These are phyloP conservation scores for Ameiurus melas DNA, from an alignment of 2,113 vertebrate genomes.

Conservation along the genomic window DNA sequence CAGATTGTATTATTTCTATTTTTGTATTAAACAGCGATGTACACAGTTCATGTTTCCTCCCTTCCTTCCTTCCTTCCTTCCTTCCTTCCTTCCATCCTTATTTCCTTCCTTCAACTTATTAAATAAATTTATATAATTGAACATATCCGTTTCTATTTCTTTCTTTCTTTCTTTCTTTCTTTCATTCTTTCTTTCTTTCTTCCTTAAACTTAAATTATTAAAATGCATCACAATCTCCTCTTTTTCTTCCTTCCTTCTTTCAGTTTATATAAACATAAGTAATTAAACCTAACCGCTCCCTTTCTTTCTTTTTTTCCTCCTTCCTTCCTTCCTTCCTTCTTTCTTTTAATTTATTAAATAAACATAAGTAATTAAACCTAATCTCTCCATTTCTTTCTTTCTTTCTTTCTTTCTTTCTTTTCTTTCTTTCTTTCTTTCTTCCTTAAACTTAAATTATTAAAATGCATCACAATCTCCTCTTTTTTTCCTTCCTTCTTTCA, in stretches of 20 bases:
- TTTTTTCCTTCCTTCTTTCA: no score
- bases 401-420: background rate
- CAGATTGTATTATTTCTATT: background rate
- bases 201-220: background rate
- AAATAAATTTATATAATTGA: no score
- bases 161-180: background rate
- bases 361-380: no score
- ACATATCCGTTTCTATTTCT: background rate
- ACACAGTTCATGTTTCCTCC: background rate
- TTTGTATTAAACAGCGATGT: background rate
- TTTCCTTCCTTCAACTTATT: background rate
- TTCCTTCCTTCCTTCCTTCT: background rate
- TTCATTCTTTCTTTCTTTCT: background rate
- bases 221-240: no score
- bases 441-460: background rate
- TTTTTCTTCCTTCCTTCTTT: no score
- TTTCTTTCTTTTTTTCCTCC: background rate
- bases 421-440: background rate
- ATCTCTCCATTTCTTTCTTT: no score
- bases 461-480: no score
- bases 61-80: background rate
- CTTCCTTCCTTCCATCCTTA: background rate
- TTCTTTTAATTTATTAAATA: background rate
- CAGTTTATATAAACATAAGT: no score
- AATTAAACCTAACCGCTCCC: no score